These are phyloP conservation scores for Lagodon rhomboides DNA, from an alignment of 2,797 vertebrate genomes.

Conservation along the genomic window DNA sequence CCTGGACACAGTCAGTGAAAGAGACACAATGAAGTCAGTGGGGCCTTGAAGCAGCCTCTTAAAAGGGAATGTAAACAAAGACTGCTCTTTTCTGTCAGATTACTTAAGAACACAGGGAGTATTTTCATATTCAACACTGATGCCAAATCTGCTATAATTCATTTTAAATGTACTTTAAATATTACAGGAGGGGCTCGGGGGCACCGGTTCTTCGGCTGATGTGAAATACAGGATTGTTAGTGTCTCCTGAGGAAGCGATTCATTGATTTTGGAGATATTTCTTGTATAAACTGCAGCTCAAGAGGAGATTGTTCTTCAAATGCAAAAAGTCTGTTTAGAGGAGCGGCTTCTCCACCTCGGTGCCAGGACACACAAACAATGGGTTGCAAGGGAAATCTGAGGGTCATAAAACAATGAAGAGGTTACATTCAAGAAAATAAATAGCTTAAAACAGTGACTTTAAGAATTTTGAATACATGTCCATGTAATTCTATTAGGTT, in stretches of 20 bases:
- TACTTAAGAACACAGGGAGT: background rate
- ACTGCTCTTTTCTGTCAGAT: constrained; percentile 8
- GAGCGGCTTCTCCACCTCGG: background rate
- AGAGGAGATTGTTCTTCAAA: background rate
- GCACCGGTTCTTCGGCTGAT: background rate
- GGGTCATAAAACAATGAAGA: background rate
- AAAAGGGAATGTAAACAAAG: constrained; percentile 63
- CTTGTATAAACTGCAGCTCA: background rate
- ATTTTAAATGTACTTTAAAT: background rate
- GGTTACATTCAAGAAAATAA: too few relatives aligned
- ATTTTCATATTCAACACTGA: background rate
- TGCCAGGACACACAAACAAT: background rate
- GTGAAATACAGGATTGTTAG: background rate
- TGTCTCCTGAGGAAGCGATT: background rate
- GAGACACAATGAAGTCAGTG: constrained; percentile 57
- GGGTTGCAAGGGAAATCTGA: background rate
- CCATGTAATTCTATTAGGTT: too few relatives aligned
- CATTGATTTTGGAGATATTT: background rate
- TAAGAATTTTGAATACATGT: too few relatives aligned
- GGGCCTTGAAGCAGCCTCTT: constrained; percentile 46
- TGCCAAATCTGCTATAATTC: background rate
- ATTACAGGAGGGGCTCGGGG: constrained; percentile 1
- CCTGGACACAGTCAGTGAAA: constrained; percentile 55
- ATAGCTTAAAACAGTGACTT: too few relatives aligned
- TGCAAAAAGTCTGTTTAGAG: background rate